Evolutionary conservation across 2,113 vertebrate genomes (phyloP).

Genomic region (Falco punctatus): DNA sequence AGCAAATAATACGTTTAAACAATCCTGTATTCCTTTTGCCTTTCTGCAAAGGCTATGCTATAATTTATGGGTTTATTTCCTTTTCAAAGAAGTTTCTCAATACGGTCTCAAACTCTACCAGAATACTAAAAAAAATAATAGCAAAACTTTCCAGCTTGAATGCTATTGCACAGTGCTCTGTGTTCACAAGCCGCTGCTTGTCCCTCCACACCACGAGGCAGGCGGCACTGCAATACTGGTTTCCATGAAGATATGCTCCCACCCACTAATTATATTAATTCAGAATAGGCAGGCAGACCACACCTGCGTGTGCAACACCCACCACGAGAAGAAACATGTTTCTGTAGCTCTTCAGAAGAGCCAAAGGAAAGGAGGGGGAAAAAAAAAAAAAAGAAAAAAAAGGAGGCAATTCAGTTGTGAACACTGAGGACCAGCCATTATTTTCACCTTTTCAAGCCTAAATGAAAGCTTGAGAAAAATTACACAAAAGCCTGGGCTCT

Average conservation of each 20-base stretch:
- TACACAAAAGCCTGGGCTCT: not conserved
- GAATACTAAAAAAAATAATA: constrained; percentile 7
- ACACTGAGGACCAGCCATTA: not conserved
- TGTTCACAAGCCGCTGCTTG: not conserved
- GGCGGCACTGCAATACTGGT: not conserved
- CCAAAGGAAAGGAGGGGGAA: not conserved
- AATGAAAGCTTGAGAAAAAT: not conserved
- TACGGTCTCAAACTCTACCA: not conserved
- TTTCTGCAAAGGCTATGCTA: constrained; percentile 48
- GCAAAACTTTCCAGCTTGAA: not conserved
- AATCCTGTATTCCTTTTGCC: constrained; percentile 45
- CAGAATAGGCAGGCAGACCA: not conserved
- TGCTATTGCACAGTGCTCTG: not conserved
- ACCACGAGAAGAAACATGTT: not conserved
- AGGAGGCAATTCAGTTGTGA: not conserved
- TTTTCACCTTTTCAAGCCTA: not conserved
- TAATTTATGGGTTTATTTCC: constrained; percentile 47
- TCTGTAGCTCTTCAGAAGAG: not conserved
- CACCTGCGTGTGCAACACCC: not conserved
- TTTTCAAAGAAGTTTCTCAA: constrained; percentile 49
- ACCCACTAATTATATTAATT: not conserved
- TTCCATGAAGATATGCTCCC: not conserved
- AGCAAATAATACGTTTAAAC: constrained; percentile 66
- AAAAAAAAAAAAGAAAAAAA: not conserved
- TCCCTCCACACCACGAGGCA: fast-evolving